These are phyloP conservation scores for Cydia fagiglandana DNA, from an alignment of 1,140 invertebrate species.

Conservation along the genomic window DNA sequence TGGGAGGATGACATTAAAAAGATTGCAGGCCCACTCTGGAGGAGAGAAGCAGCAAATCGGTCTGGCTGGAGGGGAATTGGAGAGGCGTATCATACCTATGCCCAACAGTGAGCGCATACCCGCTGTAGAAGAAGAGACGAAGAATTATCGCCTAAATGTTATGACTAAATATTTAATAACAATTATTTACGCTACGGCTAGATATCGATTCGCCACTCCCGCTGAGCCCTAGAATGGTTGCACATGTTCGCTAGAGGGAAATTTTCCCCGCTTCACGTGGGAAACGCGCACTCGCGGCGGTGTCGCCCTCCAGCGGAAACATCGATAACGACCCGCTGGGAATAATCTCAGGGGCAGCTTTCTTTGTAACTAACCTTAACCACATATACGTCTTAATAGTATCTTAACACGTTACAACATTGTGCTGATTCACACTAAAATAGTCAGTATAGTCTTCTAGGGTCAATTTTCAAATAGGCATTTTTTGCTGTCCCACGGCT, in stretches of 20 bases:
- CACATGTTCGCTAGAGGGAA: neutral
- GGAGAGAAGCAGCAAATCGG: too few relatives aligned
- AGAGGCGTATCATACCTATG: too few relatives aligned
- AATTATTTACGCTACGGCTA: neutral
- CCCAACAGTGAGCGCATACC: too few relatives aligned
- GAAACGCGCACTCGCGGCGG: neutral
- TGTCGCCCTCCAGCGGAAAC: conserved; percentile 11
- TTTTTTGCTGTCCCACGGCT: too few relatives aligned
- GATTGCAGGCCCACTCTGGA: too few relatives aligned
- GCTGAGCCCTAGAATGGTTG: neutral
- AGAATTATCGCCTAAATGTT: too few relatives aligned
- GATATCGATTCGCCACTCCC: neutral
- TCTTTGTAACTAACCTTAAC: neutral
- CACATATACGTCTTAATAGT: neutral
- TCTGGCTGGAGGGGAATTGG: too few relatives aligned
- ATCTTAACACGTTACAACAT: neutral
- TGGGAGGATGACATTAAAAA: too few relatives aligned
- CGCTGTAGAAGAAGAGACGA: too few relatives aligned
- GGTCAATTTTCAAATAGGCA: too few relatives aligned
- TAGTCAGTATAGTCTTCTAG: too few relatives aligned
- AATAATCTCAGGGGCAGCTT: neutral
- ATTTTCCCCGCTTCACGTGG: conserved; percentile 3
- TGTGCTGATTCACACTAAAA: neutral
- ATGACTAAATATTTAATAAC: too few relatives aligned
- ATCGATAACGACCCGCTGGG: conserved; percentile 13